Evolutionary conservation across 2,113 vertebrate genomes (phyloP).

Genomic region (Nesogale talazaci): DNA sequence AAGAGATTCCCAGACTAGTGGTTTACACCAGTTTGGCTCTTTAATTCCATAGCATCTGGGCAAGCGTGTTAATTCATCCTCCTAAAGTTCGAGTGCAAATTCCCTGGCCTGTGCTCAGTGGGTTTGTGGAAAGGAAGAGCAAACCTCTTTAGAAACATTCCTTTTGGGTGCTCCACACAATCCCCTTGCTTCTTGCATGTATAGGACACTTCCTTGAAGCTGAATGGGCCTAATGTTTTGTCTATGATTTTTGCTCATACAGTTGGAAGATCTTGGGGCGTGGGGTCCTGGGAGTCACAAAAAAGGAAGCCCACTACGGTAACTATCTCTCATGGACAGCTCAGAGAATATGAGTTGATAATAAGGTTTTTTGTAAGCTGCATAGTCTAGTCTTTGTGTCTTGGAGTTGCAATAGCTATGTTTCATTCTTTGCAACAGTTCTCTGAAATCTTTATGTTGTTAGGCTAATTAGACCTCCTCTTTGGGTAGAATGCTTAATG

Average conservation of each 20-base stretch:
- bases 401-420: background rate
- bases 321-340: constrained; percentile 13
- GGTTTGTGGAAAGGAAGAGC: background rate
- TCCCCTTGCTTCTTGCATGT: background rate
- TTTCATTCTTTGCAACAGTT: constrained; percentile 48
- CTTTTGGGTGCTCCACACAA: background rate
- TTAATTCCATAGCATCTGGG: constrained; percentile 1
- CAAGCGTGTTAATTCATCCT: constrained; percentile 39
- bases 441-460: constrained; percentile 33
- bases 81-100: constrained; percentile 1
- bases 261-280: background rate
- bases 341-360: constrained; percentile 57
- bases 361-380: background rate
- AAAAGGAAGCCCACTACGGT: background rate
- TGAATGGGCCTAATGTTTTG: background rate
- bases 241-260: background rate
- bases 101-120: background rate
- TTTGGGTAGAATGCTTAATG: constrained; percentile 47
- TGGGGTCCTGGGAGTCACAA: background rate
- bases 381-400: background rate
- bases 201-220: background rate
- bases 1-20: background rate
- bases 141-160: constrained; percentile 20
- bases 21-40: constrained; percentile 43
- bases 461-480: constrained; percentile 61